These are phyloP conservation scores for Embiotoca jacksoni DNA, from an alignment of 2,113 vertebrate species.

Conservation along the genomic window DNA sequence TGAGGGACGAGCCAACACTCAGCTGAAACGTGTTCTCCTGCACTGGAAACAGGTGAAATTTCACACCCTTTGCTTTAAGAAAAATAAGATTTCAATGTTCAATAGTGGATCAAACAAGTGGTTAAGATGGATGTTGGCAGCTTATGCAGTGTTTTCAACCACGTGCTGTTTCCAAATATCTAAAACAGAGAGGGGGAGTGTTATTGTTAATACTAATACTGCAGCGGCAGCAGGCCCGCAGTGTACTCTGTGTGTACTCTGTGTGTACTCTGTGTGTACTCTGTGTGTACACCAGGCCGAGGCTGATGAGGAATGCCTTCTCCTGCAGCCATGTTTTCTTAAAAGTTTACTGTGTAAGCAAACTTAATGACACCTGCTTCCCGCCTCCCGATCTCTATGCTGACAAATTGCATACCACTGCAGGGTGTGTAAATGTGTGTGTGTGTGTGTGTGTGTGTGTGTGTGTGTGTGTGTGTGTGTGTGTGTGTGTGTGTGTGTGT, in stretches of 20 bases:
- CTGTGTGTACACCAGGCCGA: background rate
- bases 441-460: conserved; percentile 44
- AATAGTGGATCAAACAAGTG: conserved; percentile 43
- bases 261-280: background rate
- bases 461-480: conserved; percentile 44
- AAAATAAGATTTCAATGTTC: conserved; percentile 43
- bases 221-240: conserved; percentile 51
- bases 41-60: conserved; percentile 55
- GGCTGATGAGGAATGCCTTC: conserved; percentile 4
- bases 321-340: conserved; percentile 57
- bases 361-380: conserved; percentile 62
- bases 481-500: conserved; percentile 42
- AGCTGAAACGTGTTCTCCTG: background rate
- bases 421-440: conserved; percentile 53
- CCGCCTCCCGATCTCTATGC: conserved; percentile 50
- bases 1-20: background rate
- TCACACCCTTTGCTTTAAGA: conserved; percentile 22
- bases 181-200: conserved; percentile 49
- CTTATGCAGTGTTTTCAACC: conserved; percentile 5
- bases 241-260: conserved; percentile 7
- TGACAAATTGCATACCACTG: conserved; percentile 65
- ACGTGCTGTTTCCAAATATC: conserved; percentile 7
- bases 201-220: conserved; percentile 69
- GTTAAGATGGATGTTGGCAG: conserved; percentile 46
- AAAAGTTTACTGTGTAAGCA: conserved; percentile 64